phyloP scores from a whole-genome alignment of 2,888 invertebrate species.

The Zootermopsis nevadensis region DNA sequence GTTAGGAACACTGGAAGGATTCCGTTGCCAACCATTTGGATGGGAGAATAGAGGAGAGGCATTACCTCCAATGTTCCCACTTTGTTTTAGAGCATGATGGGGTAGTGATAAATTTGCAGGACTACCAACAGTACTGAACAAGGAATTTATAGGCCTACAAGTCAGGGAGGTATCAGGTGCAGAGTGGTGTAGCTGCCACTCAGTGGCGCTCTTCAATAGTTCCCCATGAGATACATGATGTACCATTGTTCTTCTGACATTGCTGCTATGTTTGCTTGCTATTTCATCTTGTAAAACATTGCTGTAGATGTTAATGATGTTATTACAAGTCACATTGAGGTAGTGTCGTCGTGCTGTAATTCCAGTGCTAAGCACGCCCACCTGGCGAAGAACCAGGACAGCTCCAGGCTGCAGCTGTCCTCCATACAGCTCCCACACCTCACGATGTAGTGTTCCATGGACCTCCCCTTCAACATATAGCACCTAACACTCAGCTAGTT shows the following conservation, averaged over 20 bases:
- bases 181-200: neutral
- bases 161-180: neutral
- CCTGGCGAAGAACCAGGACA: conserved; percentile 56
- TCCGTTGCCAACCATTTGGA: neutral
- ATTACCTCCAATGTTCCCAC: neutral
- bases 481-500: no score
- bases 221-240: neutral
- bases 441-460: conserved; percentile 63
- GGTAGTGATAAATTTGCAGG: neutral
- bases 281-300: neutral
- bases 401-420: conserved; percentile 55
- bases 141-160: neutral
- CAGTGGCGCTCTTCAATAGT: neutral
- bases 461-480: conserved; percentile 59
- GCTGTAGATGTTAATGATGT: conserved; percentile 55
- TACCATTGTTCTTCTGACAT: neutral
- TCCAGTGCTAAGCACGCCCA: conserved; percentile 56
- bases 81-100: no score
- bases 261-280: neutral
- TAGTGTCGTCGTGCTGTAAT: conserved; percentile 55
- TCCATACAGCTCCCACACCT: conserved; percentile 60
- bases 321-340: conserved; percentile 57
- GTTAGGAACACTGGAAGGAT: neutral
- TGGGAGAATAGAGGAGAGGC: neutral
- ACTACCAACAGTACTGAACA: conserved; percentile 5